Evolutionary conservation across 2,113 vertebrate species (phyloP), one percentile per base, ranked within the genome.

Genomic region (Neotragus moschatus): DNA sequence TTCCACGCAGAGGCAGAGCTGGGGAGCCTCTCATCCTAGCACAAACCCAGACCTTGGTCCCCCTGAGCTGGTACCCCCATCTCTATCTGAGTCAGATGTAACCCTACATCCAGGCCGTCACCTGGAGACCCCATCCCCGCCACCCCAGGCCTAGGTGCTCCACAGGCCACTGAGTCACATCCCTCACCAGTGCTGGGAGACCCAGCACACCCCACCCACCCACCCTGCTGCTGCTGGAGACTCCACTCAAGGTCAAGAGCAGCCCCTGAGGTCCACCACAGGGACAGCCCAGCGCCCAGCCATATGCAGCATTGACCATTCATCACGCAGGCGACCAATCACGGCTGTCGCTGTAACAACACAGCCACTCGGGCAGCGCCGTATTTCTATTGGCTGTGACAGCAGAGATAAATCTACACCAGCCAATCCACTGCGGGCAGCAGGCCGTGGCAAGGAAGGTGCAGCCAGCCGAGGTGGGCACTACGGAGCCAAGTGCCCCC

Each of bases 281-380:
- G 81, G 94, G 75, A 79, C 43, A 47, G 96, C 77, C 94, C 86
- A 84, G 94, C 97, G 16, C 30, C 45, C 55, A 49, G 96, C 96
- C 99, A 99, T 98, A 96, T 97, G 99, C 99, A 99, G 99, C 98
- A 98, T 99, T 98, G 97, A 98, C 96, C 99, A 99, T 99, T 98
- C 99, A 99, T 99, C 99, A 99, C 98, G 77, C 77, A 73, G 98
- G 99, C 98, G 98, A 99, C 99, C 99, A 99, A 99, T 99, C 99
- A 99, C 96, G 96, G 99, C 98, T 99, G 99, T 99, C 99, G 99
- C 99, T 99, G 99, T 98, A 99, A 99, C 99, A 98, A 99, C 99
- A 99, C 97, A 98, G 98, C 90, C 98, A 98, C 98, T 96, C 97
- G 26, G 98, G 98, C 98, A 96, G 98, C 96, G 95, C 98, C 85